Base-by-base conservation (phyloP, 2,888 invertebrate genomes). In the Zaprionus obscuricornis region DNA sequence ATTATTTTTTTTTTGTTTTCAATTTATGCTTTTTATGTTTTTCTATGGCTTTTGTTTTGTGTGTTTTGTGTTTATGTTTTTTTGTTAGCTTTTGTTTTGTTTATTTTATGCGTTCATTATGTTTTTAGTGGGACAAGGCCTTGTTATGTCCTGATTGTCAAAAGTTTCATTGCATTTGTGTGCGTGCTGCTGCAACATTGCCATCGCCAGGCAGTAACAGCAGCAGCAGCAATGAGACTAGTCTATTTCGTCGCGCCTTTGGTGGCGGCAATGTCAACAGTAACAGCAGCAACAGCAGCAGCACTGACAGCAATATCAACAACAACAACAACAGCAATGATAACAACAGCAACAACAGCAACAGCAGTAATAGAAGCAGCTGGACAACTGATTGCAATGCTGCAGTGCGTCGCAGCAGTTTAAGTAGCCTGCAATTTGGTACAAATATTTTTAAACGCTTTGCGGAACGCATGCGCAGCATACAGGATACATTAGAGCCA, bases 121-220 rank as follows among this genome's bases (percentile, higher is more conserved):
- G 77, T 82, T 90, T 89, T 79, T 88, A 90, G 90, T 90, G 89
- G 89, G 90, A 90, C 86, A 90, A 88, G 77, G 85, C 89, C 74
- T 87, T 90, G 77, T 82, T 89, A 79, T 90, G 90, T 87, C 84
- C 87, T 68, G 86, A 87, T 27, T 90, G 90, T 87, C 82, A 88
- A 82, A 90, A 87, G 75, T 90, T 90, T 88, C 90, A 90, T 84
- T 90, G 90, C 84, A 73, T 87, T 71, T 90, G 90, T 63, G 87
- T 88, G 57, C 88, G 86, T 66, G 46, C 63, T 11, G 45, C 64
- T n/a, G n/a, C n/a, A n/a, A n/a, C n/a, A n/a, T n/a, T n/a, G 39
- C 36, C 54, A 40, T 46, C 66, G 42, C 68, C 62, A n/a, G 34
- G 16, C 57, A 50, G 54, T 24, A 26, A 46, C 43, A 18, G 47